Conservation (phyloP, 1,140 invertebrate species). For the Venturia canescens region DNA sequence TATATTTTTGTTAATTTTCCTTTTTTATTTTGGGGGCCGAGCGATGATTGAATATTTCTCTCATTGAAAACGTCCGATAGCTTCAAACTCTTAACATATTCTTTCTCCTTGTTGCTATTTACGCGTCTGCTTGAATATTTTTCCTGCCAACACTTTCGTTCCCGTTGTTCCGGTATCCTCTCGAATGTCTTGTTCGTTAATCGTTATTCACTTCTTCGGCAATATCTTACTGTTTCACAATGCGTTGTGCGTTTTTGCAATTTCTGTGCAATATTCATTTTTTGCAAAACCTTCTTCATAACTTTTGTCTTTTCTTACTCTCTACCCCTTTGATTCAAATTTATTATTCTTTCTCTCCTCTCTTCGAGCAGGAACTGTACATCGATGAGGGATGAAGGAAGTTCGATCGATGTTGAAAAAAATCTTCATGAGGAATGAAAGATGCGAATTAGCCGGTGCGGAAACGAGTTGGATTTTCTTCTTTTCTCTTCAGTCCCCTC, state of each 20-base stretch:
- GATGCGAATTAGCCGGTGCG: slow-evolving; percentile 1
- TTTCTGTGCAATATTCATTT: slow-evolving; percentile 15
- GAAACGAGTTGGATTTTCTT: slow-evolving; percentile 25
- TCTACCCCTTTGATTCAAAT: slow-evolving; percentile 37
- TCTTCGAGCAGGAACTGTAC: slow-evolving; percentile 37
- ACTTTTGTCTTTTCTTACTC: slow-evolving; percentile 45
- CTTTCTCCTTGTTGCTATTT: not conserved
- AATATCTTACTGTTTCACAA: not conserved
- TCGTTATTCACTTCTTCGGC: not conserved
- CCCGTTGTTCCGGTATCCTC: not conserved
- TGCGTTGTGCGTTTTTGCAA: slow-evolving; percentile 24
- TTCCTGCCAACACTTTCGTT: not conserved
- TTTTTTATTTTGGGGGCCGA: slow-evolving; percentile 29
- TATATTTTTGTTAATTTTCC: slow-evolving; percentile 16
- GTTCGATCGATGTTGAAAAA: slow-evolving; percentile 30
- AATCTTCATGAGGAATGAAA: slow-evolving; percentile 42
- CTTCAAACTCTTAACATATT: not conserved
- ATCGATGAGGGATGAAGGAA: slow-evolving; percentile 41
- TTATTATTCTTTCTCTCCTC: slow-evolving; percentile 45
- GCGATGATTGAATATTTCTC: slow-evolving; percentile 22
- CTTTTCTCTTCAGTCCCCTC: not conserved
- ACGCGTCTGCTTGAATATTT: not conserved
- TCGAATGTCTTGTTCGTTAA: not conserved
- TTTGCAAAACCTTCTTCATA: slow-evolving; percentile 19
- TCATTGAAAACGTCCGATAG: not conserved